Percentiles rank a stretch among this genome's conserved stretches.
Evolutionary conservation across 2,113 vertebrate species (phyloP).

Genomic region (Mesoclemmys tuberculata): DNA sequence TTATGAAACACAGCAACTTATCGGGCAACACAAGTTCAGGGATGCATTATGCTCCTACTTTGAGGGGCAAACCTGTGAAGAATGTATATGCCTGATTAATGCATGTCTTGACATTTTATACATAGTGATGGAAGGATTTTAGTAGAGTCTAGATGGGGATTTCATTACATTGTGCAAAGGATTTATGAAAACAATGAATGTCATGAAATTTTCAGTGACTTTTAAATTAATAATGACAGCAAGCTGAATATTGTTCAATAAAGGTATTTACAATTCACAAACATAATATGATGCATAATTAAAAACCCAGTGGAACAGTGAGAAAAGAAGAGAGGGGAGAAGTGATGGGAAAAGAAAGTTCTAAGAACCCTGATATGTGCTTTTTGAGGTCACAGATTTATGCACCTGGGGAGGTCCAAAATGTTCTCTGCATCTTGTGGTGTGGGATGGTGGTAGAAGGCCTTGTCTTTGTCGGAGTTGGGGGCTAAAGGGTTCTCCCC

Average conservation of each 20-base stretch:
- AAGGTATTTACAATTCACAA: background rate
- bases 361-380: background rate
- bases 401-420: background rate
- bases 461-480: background rate
- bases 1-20: background rate
- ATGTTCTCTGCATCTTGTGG: background rate
- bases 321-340: background rate
- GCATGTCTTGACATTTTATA: background rate
- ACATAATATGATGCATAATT: background rate
- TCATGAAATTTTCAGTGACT: background rate
- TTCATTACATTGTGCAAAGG: background rate
- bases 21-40: background rate
- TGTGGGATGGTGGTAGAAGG: background rate
- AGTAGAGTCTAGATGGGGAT: background rate
- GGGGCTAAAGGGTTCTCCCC: background rate
- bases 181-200: background rate
- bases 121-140: background rate
- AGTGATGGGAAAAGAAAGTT: background rate
- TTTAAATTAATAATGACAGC: background rate
- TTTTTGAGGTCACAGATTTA: background rate
- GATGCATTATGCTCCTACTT: background rate
- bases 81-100: background rate
- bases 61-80: background rate
- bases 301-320: background rate
- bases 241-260: background rate